Percentiles rank a stretch among this genome's conserved stretches.
Evolutionary conservation across 2,113 vertebrate genomes (phyloP).

Genomic region (Maccullochella peelii): DNA sequence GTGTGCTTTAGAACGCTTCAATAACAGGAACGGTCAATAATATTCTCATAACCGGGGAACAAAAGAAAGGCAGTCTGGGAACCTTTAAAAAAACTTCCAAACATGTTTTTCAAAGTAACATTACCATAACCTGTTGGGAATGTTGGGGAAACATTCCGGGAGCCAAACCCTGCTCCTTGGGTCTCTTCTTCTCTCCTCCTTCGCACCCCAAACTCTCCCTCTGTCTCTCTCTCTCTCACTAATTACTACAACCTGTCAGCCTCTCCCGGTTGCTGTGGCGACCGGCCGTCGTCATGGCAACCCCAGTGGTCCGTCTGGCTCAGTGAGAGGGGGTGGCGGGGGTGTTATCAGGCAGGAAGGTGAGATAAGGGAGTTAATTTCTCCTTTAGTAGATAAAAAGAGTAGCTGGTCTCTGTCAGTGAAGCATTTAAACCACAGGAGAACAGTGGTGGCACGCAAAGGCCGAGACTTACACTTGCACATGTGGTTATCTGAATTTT

Average conservation of each 20-base stretch:
- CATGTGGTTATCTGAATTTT: not conserved
- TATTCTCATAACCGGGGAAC: not conserved
- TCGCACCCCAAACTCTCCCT: constrained; percentile 52
- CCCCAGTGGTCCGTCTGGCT: constrained; percentile 66
- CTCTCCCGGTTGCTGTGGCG: constrained; percentile 72
- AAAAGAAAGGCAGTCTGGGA: not conserved
- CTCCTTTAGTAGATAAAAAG: constrained; percentile 58
- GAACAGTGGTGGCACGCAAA: not conserved
- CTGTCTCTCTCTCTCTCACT: constrained; percentile 1
- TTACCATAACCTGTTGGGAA: not conserved
- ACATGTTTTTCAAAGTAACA: not conserved
- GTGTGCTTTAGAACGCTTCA: not conserved
- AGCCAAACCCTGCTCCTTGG: not conserved
- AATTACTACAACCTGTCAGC: constrained; percentile 78
- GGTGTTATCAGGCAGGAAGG: constrained; percentile 62
- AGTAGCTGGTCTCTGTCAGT: constrained; percentile 58
- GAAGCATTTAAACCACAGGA: constrained; percentile 60
- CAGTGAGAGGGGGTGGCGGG: constrained; percentile 17
- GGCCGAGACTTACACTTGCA: not conserved
- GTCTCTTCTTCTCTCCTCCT: not conserved
- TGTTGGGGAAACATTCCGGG: not conserved
- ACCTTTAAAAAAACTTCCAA: not conserved
- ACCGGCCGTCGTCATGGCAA: constrained; percentile 79
- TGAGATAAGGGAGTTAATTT: constrained; percentile 72
- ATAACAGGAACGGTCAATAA: not conserved